These are phyloP conservation scores for Bombyx huttoni DNA, from an alignment of 2,888 invertebrate genomes.

Conservation along the genomic window DNA sequence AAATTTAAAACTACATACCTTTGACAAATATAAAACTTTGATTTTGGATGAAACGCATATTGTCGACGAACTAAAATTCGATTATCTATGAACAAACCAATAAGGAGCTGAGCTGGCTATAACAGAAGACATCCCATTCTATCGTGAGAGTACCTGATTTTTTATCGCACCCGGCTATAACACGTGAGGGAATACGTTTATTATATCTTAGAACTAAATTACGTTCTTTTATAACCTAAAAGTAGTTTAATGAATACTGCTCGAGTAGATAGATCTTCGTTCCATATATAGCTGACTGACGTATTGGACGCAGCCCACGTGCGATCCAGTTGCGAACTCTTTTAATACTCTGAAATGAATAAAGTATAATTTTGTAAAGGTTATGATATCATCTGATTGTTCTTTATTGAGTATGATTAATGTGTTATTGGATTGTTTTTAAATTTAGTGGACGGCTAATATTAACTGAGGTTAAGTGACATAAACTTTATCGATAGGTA, in stretches of 20 bases:
- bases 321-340: conserved; percentile 34
- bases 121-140: too few relatives aligned
- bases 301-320: conserved; percentile 37
- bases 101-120: too few relatives aligned
- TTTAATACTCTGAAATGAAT: conserved; percentile 44
- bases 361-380: neutral
- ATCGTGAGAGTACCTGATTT: too few relatives aligned
- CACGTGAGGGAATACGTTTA: neutral
- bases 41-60: too few relatives aligned
- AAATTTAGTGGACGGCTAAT: neutral
- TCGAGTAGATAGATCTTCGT: conserved; percentile 65
- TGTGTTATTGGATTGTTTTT: neutral
- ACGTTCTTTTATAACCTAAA: conserved; percentile 36
- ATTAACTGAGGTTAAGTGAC: neutral
- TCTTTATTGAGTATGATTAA: conserved; percentile 1
- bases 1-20: neutral
- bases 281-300: conserved; percentile 47
- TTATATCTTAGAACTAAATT: conserved; percentile 8
- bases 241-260: conserved; percentile 67
- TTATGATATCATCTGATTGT: conserved; percentile 1
- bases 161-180: neutral
- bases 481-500: neutral
- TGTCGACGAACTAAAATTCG: too few relatives aligned
- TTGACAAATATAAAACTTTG: neutral
- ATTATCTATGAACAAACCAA: too few relatives aligned